Percentiles rank a stretch among this genome's conserved stretches.
These are phyloP conservation scores for Corydoras sp. DNA, from an alignment of 2,113 vertebrate species.

Conservation along the genomic window DNA sequence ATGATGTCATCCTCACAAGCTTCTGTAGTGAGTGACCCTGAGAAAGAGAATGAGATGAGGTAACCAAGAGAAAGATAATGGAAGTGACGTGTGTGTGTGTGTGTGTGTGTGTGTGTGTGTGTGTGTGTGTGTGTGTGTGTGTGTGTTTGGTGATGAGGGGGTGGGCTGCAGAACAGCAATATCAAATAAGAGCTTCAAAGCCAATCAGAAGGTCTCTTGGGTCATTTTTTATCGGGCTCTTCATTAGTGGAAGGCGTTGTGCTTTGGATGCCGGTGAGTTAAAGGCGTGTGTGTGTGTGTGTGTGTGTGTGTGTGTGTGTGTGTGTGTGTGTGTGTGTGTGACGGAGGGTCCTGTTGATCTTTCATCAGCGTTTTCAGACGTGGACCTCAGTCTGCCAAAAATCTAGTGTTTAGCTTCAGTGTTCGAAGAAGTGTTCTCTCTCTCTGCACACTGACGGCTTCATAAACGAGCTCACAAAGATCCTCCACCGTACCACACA, in stretches of 20 bases:
- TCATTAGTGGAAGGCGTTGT: constrained; percentile 30
- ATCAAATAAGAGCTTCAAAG: constrained; percentile 45
- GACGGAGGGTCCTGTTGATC: background rate
- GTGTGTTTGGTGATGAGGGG: constrained; percentile 16
- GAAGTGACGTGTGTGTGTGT: background rate
- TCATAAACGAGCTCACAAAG: no score
- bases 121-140: constrained; percentile 17
- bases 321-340: no score
- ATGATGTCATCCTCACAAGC: no score
- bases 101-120: constrained; percentile 5
- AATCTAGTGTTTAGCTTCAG: no score
- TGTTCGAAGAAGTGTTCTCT: no score
- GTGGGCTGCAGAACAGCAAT: constrained; percentile 23
- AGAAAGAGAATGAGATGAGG: constrained; percentile 6
- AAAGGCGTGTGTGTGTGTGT: constrained; percentile 3
- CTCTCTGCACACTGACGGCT: no score
- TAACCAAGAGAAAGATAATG: constrained; percentile 14
- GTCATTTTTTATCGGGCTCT: constrained; percentile 39
- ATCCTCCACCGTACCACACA: background rate
- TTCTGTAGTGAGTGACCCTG: constrained; percentile 8
- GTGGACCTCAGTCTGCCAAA: no score
- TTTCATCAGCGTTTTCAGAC: background rate
- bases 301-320: background rate
- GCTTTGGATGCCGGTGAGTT: constrained; percentile 34
- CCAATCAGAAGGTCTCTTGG: constrained; percentile 43